A percentile compares a stretch with the other conserved stretches of the same genome.
phyloP scores from a whole-genome alignment of 2,888 invertebrate genomes.

The Trachelus iudaicus region DNA sequence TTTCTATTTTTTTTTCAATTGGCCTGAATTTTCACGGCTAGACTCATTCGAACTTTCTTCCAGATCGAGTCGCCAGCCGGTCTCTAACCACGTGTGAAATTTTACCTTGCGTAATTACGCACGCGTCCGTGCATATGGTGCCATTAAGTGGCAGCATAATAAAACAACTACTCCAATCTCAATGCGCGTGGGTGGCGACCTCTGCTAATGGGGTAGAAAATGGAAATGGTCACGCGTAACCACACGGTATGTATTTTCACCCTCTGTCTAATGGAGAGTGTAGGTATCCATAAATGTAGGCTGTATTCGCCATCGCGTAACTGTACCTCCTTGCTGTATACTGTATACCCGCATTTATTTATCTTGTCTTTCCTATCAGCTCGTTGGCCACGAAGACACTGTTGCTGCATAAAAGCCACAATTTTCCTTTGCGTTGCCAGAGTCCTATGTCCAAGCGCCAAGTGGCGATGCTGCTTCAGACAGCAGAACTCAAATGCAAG shows the following conservation, averaged over 20 bases:
- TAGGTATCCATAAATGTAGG: neutral
- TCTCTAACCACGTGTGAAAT: neutral
- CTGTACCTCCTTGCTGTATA: neutral
- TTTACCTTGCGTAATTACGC: neutral
- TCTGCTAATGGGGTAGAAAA: neutral
- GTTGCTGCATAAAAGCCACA: neutral
- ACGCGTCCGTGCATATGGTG: neutral
- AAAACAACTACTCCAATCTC: neutral
- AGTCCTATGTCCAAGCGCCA: neutral
- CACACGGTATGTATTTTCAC: neutral
- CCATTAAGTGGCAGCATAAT: neutral
- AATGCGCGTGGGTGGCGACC: neutral
- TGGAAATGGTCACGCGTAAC: neutral
- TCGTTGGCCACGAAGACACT: neutral
- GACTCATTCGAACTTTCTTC: neutral
- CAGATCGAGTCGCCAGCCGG: neutral
- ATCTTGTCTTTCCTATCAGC: neutral
- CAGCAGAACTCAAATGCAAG: neutral
- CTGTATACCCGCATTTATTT: neutral
- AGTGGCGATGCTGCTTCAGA: neutral
- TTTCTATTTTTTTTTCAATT: neutral
- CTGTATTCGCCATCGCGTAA: neutral
- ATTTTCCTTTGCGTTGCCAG: neutral
- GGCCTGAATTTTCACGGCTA: neutral
- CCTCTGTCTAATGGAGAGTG: neutral